A percentile compares a stretch with the other conserved stretches of the same genome.
Evolutionary conservation across 2,797 vertebrate species (phyloP).

Genomic region (Discoglossus pictus): DNA sequence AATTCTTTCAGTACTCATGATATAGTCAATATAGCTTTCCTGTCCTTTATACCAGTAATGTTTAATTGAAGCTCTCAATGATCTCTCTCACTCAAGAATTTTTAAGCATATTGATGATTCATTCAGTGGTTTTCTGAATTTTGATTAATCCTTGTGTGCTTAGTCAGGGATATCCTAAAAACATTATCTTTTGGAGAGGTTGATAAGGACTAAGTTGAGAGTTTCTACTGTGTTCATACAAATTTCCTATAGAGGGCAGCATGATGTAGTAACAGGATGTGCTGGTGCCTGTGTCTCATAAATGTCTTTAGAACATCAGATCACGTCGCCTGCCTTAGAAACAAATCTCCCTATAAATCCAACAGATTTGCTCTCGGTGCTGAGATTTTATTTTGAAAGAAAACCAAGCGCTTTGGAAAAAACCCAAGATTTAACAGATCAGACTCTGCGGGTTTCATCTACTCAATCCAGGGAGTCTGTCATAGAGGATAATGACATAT

Average conservation of each 20-base stretch:
- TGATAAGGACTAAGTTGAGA: no score
- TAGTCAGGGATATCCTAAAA: not conserved
- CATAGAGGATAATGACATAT: constrained; percentile 24
- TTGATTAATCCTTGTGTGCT: not conserved
- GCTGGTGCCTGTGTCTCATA: not conserved
- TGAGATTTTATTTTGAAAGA: constrained; percentile 46
- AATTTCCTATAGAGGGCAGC: constrained; percentile 27
- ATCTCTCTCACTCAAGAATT: no score
- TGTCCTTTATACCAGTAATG: no score
- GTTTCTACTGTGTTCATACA: not conserved
- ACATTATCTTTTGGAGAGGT: no score
- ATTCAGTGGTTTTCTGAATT: not conserved
- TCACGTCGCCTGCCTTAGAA: constrained; percentile 48
- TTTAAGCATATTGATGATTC: not conserved
- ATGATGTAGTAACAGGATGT: not conserved
- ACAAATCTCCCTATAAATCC: constrained; percentile 50
- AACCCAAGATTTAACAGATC: constrained; percentile 40
- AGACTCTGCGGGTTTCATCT: constrained; percentile 33
- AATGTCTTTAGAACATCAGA: constrained; percentile 31
- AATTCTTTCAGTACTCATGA: no score
- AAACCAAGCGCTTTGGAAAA: constrained; percentile 44
- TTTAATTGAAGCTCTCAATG: no score
- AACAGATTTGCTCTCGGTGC: constrained; percentile 44
- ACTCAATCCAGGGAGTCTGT: constrained; percentile 28
- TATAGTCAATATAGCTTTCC: no score